A percentile compares a stretch with the other conserved stretches of the same genome.
phyloP scores from a whole-genome alignment of 2,113 vertebrate species.

The Perccottus glenii region DNA sequence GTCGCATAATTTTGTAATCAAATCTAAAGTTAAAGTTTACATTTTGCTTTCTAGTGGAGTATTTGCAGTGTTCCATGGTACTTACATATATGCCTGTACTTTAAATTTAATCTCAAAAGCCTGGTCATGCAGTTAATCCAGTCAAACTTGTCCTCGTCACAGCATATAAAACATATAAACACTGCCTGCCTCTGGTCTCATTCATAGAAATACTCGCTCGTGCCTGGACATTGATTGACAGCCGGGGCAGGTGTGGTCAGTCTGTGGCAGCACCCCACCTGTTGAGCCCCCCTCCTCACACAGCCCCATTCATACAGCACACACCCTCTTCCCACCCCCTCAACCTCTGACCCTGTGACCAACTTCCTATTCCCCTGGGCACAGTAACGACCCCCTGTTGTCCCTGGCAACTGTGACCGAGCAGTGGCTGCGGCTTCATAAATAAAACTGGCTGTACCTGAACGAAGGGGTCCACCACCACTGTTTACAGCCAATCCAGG shows the following conservation, averaged over 20 bases:
- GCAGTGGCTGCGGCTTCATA: constrained; percentile 64
- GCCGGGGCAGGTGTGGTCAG: constrained; percentile 80
- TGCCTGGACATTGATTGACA: constrained; percentile 69
- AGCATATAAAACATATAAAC: not conserved
- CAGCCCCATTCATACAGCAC: constrained; percentile 71
- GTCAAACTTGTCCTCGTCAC: not conserved
- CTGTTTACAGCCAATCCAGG: constrained; percentile 49
- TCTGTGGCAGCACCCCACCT: constrained; percentile 77
- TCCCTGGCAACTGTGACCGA: constrained; percentile 58
- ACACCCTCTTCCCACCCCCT: constrained; percentile 69
- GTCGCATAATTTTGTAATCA: too few species aligned
- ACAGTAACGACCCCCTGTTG: constrained; percentile 45
- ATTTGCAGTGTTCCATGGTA: too few species aligned
- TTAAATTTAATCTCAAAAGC: too few species aligned
- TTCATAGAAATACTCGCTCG: constrained; percentile 37
- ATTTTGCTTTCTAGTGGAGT: too few species aligned
- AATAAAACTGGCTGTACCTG: constrained; percentile 63
- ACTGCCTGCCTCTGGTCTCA: constrained; percentile 14
- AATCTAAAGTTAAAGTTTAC: too few species aligned
- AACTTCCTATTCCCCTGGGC: constrained; percentile 78
- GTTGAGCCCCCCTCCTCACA: constrained; percentile 69
- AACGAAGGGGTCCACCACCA: constrained; percentile 48
- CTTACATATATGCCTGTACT: too few species aligned
- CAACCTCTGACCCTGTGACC: constrained; percentile 84
- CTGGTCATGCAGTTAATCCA: too few species aligned